Evolutionary conservation across 1,140 invertebrate species (phyloP).

Genomic region (Heliothis subflexa): DNA sequence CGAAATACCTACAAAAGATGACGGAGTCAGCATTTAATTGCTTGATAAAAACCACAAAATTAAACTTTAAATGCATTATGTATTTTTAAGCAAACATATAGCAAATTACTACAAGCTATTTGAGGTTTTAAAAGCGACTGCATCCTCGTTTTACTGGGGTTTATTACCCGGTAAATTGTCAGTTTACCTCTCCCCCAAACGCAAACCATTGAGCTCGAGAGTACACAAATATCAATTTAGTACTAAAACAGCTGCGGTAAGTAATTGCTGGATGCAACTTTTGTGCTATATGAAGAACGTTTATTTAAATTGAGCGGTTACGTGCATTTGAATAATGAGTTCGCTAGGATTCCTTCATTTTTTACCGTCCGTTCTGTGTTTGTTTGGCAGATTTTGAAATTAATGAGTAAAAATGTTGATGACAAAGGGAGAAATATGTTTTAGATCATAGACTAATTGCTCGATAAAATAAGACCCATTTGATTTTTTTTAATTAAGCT

Average conservation of each 20-base stretch:
- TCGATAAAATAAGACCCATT: no score
- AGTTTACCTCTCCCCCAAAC: conserved; percentile 10
- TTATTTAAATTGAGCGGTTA: conserved; percentile 20
- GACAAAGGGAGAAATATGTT: no score
- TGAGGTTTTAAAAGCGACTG: conserved; percentile 29
- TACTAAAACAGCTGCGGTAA: conserved; percentile 34
- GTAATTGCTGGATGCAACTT: conserved; percentile 25
- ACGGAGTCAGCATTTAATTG: no score
- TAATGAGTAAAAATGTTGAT: no score
- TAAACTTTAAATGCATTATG: neutral
- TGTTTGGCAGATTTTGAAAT: neutral
- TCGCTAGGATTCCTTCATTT: neutral
- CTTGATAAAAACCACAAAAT: neutral
- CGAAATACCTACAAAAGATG: no score
- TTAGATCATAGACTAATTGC: no score
- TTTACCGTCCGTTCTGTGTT: neutral
- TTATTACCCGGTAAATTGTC: conserved; percentile 35
- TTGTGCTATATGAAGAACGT: neutral
- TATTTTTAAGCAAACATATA: neutral
- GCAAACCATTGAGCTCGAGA: neutral
- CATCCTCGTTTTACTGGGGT: neutral
- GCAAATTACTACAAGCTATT: conserved; percentile 37
- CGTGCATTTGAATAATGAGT: conserved; percentile 17
- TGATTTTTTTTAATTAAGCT: no score
- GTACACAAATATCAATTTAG: conserved; percentile 43